Conservation (phyloP, 2,888 invertebrate genomes). For the Pandemis heparana region DNA sequence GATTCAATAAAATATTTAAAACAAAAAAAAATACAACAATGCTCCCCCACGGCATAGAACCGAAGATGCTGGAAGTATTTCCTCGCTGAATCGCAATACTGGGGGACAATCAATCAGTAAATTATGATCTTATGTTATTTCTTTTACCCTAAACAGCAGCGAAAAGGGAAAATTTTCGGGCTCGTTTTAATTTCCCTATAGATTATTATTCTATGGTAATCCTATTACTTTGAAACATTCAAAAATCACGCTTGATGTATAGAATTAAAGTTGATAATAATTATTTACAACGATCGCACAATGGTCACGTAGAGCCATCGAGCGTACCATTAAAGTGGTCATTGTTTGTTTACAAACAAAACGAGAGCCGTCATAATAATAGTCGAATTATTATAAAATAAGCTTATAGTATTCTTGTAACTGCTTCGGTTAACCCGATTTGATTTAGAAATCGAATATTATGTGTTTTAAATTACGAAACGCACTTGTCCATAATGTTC, state of each 20-base stretch:
- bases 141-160: too few species aligned
- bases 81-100: too few species aligned
- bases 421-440: constrained; percentile 15
- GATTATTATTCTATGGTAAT: too few species aligned
- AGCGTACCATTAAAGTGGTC: not conserved
- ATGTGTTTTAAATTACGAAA: not conserved
- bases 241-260: not conserved
- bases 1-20: too few species aligned
- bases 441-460: not conserved
- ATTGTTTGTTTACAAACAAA: constrained; percentile 13
- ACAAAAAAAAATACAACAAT: too few species aligned
- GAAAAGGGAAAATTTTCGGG: too few species aligned
- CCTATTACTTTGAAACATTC: not conserved
- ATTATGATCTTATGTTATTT: too few species aligned
- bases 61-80: too few species aligned
- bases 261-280: not conserved
- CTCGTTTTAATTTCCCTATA: too few species aligned
- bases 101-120: too few species aligned
- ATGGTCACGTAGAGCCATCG: not conserved
- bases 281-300: not conserved
- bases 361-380: not conserved
- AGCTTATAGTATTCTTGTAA: not conserved
- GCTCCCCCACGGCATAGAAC: too few species aligned
- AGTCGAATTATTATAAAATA: not conserved
- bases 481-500: too few species aligned